Conservation (phyloP, 2,888 invertebrate species). For the Luperina nickerlii region DNA sequence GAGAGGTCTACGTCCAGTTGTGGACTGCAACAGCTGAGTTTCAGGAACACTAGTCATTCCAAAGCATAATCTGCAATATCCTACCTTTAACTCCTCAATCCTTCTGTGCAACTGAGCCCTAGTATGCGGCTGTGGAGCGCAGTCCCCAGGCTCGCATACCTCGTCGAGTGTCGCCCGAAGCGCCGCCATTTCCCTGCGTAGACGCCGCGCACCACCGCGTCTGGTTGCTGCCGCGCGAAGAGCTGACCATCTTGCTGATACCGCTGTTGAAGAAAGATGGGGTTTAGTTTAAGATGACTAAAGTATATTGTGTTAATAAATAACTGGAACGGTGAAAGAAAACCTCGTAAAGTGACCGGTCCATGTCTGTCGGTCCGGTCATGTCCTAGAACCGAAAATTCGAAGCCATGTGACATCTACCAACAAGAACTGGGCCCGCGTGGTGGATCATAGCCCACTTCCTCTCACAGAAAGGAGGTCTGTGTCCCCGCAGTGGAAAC, state of each 20-base stretch:
- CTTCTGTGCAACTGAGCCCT: conserved; percentile 86
- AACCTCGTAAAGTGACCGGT: too few species aligned
- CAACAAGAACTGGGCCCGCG: too few species aligned
- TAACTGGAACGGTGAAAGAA: too few species aligned
- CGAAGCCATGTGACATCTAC: too few species aligned
- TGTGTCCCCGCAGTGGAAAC: too few species aligned
- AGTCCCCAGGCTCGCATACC: conserved; percentile 91
- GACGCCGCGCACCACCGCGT: conserved; percentile 85
- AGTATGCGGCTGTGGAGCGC: conserved; percentile 89
- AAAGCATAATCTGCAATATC: not conserved
- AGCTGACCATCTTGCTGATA: conserved; percentile 88
- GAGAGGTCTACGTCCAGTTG: not conserved
- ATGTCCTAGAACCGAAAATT: too few species aligned
- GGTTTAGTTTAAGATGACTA: too few species aligned
- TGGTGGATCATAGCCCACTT: too few species aligned
- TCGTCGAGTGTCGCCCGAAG: conserved; percentile 91
- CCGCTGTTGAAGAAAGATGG: conserved; percentile 73
- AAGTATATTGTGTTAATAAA: too few species aligned
- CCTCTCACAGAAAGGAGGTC: too few species aligned
- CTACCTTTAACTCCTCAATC: conserved; percentile 87
- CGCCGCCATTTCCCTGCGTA: conserved; percentile 91
- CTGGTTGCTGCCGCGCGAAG: conserved; percentile 86
- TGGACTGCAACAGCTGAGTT: not conserved
- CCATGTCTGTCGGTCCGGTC: too few species aligned
- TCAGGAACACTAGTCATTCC: not conserved